These are phyloP conservation scores for Anas acuta DNA, from an alignment of 2,797 vertebrate species.

Conservation along the genomic window DNA sequence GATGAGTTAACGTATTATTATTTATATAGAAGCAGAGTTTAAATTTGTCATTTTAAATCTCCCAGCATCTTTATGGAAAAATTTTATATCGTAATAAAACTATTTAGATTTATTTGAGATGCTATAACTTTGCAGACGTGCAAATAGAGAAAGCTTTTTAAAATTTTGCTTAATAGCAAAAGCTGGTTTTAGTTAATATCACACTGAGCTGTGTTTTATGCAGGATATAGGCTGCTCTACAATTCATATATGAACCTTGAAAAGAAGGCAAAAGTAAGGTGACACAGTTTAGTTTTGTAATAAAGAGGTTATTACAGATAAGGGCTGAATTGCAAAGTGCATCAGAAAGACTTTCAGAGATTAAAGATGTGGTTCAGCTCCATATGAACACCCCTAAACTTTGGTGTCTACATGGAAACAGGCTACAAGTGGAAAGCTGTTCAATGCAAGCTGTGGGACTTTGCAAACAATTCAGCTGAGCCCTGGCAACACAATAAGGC, in stretches of 20 bases:
- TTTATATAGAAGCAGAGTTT: neutral
- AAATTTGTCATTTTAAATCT: neutral
- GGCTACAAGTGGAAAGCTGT: neutral
- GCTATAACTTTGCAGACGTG: neutral
- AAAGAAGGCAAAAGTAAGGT: neutral
- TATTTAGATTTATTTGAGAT: neutral
- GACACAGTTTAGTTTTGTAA: neutral
- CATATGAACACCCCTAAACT: neutral
- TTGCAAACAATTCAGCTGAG: neutral
- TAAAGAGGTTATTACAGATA: neutral
- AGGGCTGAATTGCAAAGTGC: neutral
- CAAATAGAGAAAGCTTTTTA: neutral
- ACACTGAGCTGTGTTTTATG: neutral
- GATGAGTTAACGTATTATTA: neutral
- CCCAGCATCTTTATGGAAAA: neutral
- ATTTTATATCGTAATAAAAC: neutral
- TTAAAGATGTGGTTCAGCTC: neutral
- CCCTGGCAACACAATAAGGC: neutral
- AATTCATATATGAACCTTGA: neutral
- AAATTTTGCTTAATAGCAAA: neutral
- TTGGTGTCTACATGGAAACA: neutral
- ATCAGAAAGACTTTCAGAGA: neutral
- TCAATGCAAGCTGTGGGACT: neutral
- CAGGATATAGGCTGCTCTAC: neutral
- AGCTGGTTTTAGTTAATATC: neutral